Percentiles rank a stretch among this genome's conserved stretches.
These are phyloP conservation scores for Leptogaster cylindrica DNA, from an alignment of 2,888 invertebrate genomes.

Conservation along the genomic window DNA sequence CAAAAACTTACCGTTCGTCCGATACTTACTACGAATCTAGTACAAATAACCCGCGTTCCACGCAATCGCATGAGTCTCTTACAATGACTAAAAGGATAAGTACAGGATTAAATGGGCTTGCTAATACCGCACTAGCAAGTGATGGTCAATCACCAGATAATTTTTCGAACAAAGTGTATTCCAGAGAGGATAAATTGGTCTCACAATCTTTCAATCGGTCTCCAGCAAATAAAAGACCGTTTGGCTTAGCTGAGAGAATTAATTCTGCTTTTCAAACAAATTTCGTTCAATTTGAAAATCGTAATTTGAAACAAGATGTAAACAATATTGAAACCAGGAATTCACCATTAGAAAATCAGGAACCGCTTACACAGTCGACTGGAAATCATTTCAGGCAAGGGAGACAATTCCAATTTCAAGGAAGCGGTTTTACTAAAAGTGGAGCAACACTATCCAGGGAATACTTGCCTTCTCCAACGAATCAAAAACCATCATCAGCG, in stretches of 20 bases:
- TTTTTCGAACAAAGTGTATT: neutral
- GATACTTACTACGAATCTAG: no score
- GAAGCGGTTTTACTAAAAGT: slow-evolving; percentile 36
- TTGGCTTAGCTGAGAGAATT: slow-evolving; percentile 40
- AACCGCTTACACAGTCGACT: no score
- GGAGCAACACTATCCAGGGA: neutral
- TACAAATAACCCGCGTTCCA: neutral
- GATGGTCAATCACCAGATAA: neutral
- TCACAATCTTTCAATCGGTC: neutral
- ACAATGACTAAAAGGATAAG: slow-evolving; percentile 29
- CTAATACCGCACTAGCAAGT: neutral
- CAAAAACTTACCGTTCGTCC: no score
- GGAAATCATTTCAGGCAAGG: slow-evolving; percentile 26
- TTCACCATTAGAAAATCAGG: no score
- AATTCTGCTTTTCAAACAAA: slow-evolving; percentile 19
- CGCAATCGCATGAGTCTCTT: neutral
- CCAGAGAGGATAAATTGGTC: neutral
- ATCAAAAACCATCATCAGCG: neutral
- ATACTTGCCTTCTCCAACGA: slow-evolving; percentile 1
- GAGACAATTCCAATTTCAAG: slow-evolving; percentile 39
- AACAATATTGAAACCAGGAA: no score
- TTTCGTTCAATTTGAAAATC: no score
- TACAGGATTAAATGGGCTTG: slow-evolving; percentile 23
- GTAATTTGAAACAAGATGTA: no score
- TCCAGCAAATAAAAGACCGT: neutral